Evolutionary conservation across 2,888 invertebrate species (phyloP), one percentile per base, ranked within the genome.

Genomic region (Gymnocheta viridis): DNA sequence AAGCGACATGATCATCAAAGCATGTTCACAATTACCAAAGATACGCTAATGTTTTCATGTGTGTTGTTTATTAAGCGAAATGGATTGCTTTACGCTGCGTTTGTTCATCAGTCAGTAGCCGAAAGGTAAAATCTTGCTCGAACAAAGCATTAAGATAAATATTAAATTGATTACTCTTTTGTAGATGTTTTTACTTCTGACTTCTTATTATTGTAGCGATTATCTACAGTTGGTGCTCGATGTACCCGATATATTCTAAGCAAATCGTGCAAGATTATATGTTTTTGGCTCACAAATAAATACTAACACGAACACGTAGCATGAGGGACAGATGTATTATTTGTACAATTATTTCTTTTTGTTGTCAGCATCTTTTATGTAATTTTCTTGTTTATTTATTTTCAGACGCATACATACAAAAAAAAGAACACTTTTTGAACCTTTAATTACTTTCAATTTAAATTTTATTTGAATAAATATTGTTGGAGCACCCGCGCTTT

Each of bases 401-500:
- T 24, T 24, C 51, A 51, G 51, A 17, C 10, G 10, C 14, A 32
- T 14, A 27, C 10, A n/a, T n/a, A n/a, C n/a, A n/a, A n/a, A n/a
- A n/a, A n/a, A n/a, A n/a, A 35, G 29, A 54, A 64, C 56, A 35
- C n/a, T 38, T 47, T 82, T 78, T 69, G 38, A 79, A 58, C 47
- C 67, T 82, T 69, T 79, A 82, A 78, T 78, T 74, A 82, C 56
- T 22, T 78, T 77, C 41, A 51, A 82, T 56, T 69, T 54, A 47
- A 79, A 69, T 74, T 79, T 74, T 60, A 54, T 60, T 73, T 19
- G 27, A 70, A 24, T 56, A 17, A 44, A 44, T 74, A 12, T 64
- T 70, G 44, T 72, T 19, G 49, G 58, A 66, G 74, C 82, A 83
- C 74, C 79, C 82, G 82, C 79, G 74, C 70, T 76, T 83, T 62